These are phyloP conservation scores for Hirtodrosophila duncani DNA, from an alignment of 2,888 invertebrate genomes.

Conservation along the genomic window DNA sequence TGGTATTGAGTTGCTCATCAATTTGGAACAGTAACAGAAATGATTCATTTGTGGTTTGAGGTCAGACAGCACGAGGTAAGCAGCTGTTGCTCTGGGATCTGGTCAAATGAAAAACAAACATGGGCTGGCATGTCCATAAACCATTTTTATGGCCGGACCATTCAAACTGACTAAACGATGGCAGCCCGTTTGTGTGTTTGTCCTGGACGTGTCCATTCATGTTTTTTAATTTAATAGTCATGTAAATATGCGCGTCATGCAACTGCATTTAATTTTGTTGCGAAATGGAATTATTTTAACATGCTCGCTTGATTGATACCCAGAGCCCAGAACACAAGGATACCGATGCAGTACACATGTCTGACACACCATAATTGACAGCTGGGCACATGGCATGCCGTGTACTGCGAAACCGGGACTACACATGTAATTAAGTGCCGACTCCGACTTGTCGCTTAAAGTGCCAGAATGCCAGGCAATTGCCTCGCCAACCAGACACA, in stretches of 20 bases:
- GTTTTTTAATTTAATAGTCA: constrained; percentile 72
- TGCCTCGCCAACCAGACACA: constrained; percentile 11
- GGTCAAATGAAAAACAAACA: constrained; percentile 42
- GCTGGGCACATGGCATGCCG: constrained; percentile 38
- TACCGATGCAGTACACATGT: constrained; percentile 38
- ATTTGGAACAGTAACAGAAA: no score
- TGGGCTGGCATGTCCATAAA: constrained; percentile 46
- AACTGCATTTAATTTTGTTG: constrained; percentile 64
- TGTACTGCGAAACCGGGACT: constrained; percentile 20
- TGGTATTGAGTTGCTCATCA: no score
- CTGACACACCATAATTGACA: constrained; percentile 62
- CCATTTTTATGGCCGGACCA: constrained; percentile 44
- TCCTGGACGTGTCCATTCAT: constrained; percentile 51
- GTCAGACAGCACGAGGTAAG: not conserved
- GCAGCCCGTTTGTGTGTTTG: constrained; percentile 21
- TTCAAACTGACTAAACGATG: constrained; percentile 62
- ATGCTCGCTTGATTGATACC: constrained; percentile 63
- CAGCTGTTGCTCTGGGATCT: no score
- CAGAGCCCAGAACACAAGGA: constrained; percentile 8
- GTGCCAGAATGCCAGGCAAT: constrained; percentile 60
- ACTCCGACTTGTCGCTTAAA: constrained; percentile 46
- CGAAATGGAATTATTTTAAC: constrained; percentile 61
- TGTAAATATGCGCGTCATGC: constrained; percentile 60
- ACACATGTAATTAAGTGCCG: constrained; percentile 63
- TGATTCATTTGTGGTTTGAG: no score